phyloP scores from a whole-genome alignment of 2,797 vertebrate species.

The Manis pentadactyla region DNA sequence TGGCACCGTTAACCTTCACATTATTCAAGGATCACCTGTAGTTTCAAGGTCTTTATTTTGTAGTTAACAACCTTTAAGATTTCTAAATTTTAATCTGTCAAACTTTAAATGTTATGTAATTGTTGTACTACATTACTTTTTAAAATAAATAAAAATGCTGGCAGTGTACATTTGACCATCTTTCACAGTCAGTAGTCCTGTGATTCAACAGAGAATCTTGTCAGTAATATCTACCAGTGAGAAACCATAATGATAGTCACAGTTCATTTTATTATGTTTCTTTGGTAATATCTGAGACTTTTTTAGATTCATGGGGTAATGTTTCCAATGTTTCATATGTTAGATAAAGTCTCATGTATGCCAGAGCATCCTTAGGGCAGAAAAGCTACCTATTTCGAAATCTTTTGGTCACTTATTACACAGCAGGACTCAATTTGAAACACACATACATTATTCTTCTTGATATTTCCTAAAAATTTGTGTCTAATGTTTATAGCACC shows the following conservation, averaged over 20 bases:
- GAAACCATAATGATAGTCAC: neutral
- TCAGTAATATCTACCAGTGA: neutral
- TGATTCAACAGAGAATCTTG: neutral
- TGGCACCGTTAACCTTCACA: too few species aligned
- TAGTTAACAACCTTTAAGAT: neutral
- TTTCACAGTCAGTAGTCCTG: neutral
- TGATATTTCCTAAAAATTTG: neutral
- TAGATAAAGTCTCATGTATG: neutral
- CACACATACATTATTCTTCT: neutral
- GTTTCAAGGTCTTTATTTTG: neutral
- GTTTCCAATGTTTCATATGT: neutral
- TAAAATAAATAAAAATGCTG: neutral
- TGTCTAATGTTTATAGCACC: neutral
- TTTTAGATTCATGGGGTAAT: neutral
- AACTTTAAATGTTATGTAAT: neutral
- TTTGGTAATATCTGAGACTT: conserved; percentile 36
- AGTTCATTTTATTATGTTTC: conserved; percentile 44
- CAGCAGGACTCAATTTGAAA: neutral
- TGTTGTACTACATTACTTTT: neutral
- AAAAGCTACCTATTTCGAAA: neutral
- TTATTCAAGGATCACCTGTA: neutral
- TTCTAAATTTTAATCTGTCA: conserved; percentile 17
- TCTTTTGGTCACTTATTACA: neutral
- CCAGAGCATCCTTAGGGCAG: neutral
- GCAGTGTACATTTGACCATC: neutral